Evolutionary conservation across 2,797 vertebrate genomes (phyloP).

Genomic region (Astyanax mexicanus): DNA sequence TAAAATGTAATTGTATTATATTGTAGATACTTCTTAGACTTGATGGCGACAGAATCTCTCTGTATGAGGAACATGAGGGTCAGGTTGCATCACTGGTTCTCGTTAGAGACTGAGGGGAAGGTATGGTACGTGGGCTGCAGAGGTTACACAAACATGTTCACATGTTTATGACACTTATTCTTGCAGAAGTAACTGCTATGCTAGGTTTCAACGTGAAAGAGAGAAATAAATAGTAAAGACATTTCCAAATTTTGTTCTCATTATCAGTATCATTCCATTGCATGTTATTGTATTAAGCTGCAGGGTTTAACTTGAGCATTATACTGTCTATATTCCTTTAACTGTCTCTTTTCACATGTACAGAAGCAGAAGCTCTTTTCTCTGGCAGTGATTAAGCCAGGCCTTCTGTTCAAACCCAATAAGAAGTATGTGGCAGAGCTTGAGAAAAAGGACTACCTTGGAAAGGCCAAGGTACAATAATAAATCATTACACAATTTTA

Average conservation of each 20-base stretch:
- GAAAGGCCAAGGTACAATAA: slow-evolving; percentile 89
- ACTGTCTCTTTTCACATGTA: slow-evolving; percentile 43
- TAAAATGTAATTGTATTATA: too few relatives aligned
- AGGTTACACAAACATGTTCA: background rate
- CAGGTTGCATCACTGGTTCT: background rate
- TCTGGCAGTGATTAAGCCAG: slow-evolving; percentile 78
- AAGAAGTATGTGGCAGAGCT: slow-evolving; percentile 93
- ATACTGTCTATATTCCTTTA: background rate
- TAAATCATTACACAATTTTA: slow-evolving; percentile 14
- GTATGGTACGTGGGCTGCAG: slow-evolving; percentile 20
- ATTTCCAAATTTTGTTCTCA: background rate
- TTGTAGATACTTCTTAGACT: background rate
- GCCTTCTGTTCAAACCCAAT: slow-evolving; percentile 90
- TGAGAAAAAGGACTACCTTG: slow-evolving; percentile 96
- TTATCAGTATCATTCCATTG: background rate
- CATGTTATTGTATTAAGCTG: background rate
- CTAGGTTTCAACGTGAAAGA: background rate
- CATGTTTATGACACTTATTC: slow-evolving; percentile 8
- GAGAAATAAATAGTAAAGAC: background rate
- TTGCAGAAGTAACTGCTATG: slow-evolving; percentile 5
- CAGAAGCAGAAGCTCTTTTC: slow-evolving; percentile 92
- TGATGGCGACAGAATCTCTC: background rate
- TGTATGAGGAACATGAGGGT: background rate
- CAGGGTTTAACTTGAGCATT: background rate
- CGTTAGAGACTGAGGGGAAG: background rate